phyloP scores from a whole-genome alignment of 2,888 invertebrate genomes.

The Trilocha varians region DNA sequence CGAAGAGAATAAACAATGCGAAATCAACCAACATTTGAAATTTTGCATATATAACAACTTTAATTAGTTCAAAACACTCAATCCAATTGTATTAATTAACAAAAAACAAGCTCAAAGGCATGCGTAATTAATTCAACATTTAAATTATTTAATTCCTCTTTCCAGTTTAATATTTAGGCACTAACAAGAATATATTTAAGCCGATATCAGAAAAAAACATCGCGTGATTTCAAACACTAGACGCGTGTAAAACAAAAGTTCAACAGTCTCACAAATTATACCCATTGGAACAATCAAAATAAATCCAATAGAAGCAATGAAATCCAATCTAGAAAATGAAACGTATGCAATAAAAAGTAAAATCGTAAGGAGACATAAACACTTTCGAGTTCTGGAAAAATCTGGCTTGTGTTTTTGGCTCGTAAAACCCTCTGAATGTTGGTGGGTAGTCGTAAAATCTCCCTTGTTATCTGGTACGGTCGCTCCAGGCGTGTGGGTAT shows the following conservation, averaged over 20 bases:
- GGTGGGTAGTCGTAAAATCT: constrained; percentile 44
- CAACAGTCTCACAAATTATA: no score
- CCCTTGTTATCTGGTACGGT: constrained; percentile 38
- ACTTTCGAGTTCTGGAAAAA: constrained; percentile 23
- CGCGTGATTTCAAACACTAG: neutral
- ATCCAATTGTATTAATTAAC: constrained; percentile 11
- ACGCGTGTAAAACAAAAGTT: neutral
- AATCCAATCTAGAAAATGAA: neutral
- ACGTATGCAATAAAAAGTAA: neutral
- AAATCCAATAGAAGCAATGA: neutral
- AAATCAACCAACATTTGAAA: neutral
- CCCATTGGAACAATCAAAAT: no score
- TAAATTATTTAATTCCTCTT: neutral
- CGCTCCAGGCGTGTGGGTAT: constrained; percentile 17
- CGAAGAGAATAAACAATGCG: neutral
- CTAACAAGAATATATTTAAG: neutral
- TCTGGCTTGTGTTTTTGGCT: constrained; percentile 15
- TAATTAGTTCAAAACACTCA: constrained; percentile 8
- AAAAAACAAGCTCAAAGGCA: neutral
- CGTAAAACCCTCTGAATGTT: constrained; percentile 30
- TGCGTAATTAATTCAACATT: neutral
- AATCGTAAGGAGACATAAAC: constrained; percentile 14
- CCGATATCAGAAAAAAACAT: neutral
- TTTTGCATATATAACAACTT: constrained; percentile 1
- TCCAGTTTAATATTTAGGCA: neutral